Conservation (phyloP, 1,140 invertebrate species). For the Plutomurus gul region DNA sequence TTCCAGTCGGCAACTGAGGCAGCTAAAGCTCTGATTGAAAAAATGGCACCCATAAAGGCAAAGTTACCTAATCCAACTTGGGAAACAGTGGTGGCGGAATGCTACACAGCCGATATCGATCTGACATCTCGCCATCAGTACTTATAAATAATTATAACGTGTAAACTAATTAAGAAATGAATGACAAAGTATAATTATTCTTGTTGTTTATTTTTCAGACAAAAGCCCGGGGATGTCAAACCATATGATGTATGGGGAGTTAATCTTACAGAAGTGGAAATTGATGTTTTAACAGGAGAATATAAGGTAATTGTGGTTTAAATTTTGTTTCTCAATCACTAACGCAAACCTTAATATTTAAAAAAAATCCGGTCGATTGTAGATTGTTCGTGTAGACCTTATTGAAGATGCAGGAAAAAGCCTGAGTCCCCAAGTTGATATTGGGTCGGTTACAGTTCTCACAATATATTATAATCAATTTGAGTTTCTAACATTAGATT, state of each 20-base stretch:
- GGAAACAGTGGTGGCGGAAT: constrained; percentile 67
- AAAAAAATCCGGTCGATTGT: not conserved
- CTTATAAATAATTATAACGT: constrained; percentile 49
- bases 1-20: constrained; percentile 68
- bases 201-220: constrained; percentile 30
- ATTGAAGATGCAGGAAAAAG: constrained; percentile 76
- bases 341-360: not conserved
- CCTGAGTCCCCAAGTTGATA: constrained; percentile 78
- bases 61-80: constrained; percentile 67
- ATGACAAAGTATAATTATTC: no score
- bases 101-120: constrained; percentile 66
- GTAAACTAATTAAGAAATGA: not conserved
- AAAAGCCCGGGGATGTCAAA: constrained; percentile 59
- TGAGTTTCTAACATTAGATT: no score
- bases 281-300: constrained; percentile 57
- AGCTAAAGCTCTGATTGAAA: constrained; percentile 67
- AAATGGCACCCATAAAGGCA: constrained; percentile 67
- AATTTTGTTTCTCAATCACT: not conserved
- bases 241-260: constrained; percentile 53
- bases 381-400: constrained; percentile 68
- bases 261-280: constrained; percentile 47
- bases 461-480: no score
- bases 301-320: constrained; percentile 52
- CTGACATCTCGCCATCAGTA: constrained; percentile 68
- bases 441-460: no score